Conservation (phyloP, 2,113 vertebrate genomes). For the Todiramphus chloris region DNA sequence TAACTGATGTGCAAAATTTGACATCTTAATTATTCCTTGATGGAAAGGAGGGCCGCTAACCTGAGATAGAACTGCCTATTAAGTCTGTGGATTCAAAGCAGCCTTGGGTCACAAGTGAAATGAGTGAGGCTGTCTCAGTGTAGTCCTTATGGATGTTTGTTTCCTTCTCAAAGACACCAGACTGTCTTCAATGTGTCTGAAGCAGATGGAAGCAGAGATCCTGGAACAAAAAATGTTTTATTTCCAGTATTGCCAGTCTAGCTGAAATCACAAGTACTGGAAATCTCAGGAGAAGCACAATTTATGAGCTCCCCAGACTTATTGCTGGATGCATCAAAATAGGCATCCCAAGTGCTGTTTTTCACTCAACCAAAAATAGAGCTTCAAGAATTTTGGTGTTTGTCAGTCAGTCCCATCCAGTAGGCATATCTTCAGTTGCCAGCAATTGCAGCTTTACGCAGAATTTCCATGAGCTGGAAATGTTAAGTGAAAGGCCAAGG, state of each 20-base stretch:
- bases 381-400: neutral
- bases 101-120: neutral
- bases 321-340: neutral
- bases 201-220: neutral
- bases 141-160: neutral
- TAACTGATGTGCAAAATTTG: conserved; percentile 13
- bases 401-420: neutral
- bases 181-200: neutral
- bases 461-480: neutral
- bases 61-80: neutral
- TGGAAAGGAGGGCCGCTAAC: conserved; percentile 12
- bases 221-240: neutral
- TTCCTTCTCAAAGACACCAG: neutral
- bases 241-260: neutral
- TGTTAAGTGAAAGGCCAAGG: neutral
- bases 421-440: neutral
- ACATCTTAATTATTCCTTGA: conserved; percentile 54
- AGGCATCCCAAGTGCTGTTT: neutral
- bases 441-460: neutral
- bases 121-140: neutral
- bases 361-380: neutral
- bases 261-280: neutral
- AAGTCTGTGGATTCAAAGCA: conserved; percentile 30
- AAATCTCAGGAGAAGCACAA: neutral
- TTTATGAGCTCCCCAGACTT: neutral